Evolutionary conservation across 1,140 invertebrate species (phyloP).

Genomic region (Bilobella aurantiaca): DNA sequence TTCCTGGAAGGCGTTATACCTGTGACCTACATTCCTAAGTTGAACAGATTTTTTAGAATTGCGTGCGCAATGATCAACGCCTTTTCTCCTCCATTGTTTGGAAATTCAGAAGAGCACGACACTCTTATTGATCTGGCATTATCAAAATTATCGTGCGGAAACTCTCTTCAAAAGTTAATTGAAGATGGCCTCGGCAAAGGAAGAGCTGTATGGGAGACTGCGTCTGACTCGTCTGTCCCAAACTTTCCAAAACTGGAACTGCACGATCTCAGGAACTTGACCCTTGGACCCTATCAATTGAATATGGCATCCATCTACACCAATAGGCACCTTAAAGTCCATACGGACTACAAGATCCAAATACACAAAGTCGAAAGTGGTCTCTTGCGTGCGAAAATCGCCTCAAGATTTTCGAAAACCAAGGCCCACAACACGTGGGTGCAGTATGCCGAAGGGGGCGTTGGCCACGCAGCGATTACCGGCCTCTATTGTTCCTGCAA

Average conservation of each 20-base stretch:
- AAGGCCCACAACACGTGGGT: background rate
- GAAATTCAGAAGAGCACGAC: background rate
- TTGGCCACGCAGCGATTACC: background rate
- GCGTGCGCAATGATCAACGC: background rate
- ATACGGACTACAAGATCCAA: background rate
- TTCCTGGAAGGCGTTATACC: conserved; percentile 10
- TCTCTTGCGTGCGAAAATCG: background rate
- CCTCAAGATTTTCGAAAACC: background rate
- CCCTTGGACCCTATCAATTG: background rate
- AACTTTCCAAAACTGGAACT: background rate
- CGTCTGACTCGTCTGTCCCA: background rate
- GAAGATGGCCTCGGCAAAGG: background rate
- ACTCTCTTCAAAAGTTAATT: background rate
- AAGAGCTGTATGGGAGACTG: background rate
- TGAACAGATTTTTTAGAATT: background rate
- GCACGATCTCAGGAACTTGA: background rate
- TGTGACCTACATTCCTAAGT: background rate
- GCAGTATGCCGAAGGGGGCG: background rate
- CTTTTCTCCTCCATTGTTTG: background rate
- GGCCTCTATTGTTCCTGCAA: conserved; percentile 15
- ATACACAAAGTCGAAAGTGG: background rate
- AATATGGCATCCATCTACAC: background rate
- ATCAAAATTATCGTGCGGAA: background rate
- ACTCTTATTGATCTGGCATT: background rate
- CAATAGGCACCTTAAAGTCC: background rate